These are phyloP conservation scores for Plagodis pulveraria DNA, from an alignment of 2,888 invertebrate species.

Conservation along the genomic window DNA sequence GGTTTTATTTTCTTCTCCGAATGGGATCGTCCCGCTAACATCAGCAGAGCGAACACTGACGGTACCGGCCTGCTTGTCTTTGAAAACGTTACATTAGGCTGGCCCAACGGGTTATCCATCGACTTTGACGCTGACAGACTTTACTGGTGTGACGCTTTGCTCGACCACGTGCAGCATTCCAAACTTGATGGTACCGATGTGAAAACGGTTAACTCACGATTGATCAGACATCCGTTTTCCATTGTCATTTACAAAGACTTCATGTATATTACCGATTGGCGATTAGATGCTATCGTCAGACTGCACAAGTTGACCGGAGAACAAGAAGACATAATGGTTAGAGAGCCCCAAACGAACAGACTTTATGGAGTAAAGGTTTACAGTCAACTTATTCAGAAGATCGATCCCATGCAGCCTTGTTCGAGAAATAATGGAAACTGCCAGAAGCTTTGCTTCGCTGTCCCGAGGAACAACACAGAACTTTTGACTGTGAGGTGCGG, in stretches of 20 bases:
- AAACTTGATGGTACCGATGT: constrained; percentile 96
- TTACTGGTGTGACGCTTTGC: constrained; percentile 98
- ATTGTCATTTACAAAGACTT: constrained; percentile 95
- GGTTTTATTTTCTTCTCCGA: constrained; percentile 98
- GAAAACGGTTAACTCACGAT: constrained; percentile 93
- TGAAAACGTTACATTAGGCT: constrained; percentile 95
- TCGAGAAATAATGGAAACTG: constrained; percentile 94
- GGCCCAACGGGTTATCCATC: constrained; percentile 98
- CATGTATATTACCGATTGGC: constrained; percentile 99
- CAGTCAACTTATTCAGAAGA: constrained; percentile 89
- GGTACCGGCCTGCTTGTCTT: constrained; percentile 95
- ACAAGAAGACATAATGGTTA: constrained; percentile 93
- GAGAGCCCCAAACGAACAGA: constrained; percentile 95
- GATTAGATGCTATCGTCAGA: constrained; percentile 96
- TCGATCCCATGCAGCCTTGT: constrained; percentile 92
- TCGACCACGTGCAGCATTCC: constrained; percentile 98
- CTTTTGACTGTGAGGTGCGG: constrained; percentile 90
- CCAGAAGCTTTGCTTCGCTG: constrained; percentile 97
- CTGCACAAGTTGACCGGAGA: constrained; percentile 95
- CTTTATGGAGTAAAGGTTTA: constrained; percentile 96
- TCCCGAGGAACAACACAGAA: constrained; percentile 87
- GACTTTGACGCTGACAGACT: constrained; percentile 94
- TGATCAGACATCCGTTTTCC: constrained; percentile 96
- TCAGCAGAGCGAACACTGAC: constrained; percentile 96
- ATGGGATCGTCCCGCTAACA: constrained; percentile 98